phyloP scores from a whole-genome alignment of 2,113 vertebrate genomes.

The Athene noctua region DNA sequence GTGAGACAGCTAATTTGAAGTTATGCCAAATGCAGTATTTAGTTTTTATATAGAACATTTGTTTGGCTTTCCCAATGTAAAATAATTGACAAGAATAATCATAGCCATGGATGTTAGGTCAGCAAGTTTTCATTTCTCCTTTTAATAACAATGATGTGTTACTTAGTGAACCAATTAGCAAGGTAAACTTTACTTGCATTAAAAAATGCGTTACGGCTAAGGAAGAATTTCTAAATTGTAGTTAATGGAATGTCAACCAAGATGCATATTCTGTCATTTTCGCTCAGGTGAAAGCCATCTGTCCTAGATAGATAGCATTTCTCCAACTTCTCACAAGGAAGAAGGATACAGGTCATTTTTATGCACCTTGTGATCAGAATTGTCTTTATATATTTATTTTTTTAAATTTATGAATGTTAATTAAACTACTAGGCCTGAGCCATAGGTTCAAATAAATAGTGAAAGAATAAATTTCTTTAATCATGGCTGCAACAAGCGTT shows the following conservation, averaged over 20 bases:
- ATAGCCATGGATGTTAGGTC: slow-evolving; percentile 48
- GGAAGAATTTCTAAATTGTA: slow-evolving; percentile 53
- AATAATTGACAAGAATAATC: slow-evolving; percentile 83
- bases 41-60: slow-evolving; percentile 73
- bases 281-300: slow-evolving; percentile 57
- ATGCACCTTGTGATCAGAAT: background rate
- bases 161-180: slow-evolving; percentile 62
- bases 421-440: slow-evolving; percentile 8
- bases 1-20: slow-evolving; percentile 62
- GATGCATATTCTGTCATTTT: slow-evolving; percentile 65
- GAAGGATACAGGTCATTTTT: slow-evolving; percentile 46
- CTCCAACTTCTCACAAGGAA: slow-evolving; percentile 10
- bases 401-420: slow-evolving; percentile 22
- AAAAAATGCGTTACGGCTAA: background rate
- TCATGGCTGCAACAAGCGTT: background rate
- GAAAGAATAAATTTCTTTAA: background rate
- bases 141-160: slow-evolving; percentile 56
- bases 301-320: slow-evolving; percentile 45
- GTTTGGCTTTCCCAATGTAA: slow-evolving; percentile 74
- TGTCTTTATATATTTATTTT: slow-evolving; percentile 17
- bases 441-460: background rate
- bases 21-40: slow-evolving; percentile 63
- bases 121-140: slow-evolving; percentile 46
- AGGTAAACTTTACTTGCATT: slow-evolving; percentile 54
- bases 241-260: slow-evolving; percentile 70